Percentiles rank a stretch among this genome's conserved stretches.
These are phyloP conservation scores for Lepidurus apus DNA, from an alignment of 1,140 invertebrate genomes.

Conservation along the genomic window DNA sequence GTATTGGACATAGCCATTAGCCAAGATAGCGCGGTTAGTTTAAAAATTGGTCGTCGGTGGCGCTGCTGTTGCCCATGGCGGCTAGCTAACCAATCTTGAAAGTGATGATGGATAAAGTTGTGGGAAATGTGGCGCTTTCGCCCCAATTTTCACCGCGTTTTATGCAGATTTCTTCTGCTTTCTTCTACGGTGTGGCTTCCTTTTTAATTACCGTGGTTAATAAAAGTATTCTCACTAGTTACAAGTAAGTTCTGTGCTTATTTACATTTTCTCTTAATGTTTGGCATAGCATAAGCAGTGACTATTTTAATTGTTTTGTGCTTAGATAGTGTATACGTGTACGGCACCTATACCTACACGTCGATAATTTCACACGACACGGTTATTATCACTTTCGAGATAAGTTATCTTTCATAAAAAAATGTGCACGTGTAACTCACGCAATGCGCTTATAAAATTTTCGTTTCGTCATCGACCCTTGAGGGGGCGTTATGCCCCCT, in stretches of 20 bases:
- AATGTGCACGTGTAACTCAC: too few relatives aligned
- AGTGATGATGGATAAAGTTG: background rate
- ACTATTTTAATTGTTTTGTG: too few relatives aligned
- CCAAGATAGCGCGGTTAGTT: background rate
- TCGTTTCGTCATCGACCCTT: too few relatives aligned
- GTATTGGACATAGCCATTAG: background rate
- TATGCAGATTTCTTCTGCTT: constrained; percentile 53
- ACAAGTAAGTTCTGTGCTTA: constrained; percentile 45
- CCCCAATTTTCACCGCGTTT: constrained; percentile 30
- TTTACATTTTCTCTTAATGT: background rate
- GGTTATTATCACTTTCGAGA: too few relatives aligned
- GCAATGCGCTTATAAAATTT: too few relatives aligned
- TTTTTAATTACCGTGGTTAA: constrained; percentile 95
- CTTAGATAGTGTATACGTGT: too few relatives aligned
- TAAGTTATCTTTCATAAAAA: too few relatives aligned
- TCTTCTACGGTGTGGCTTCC: constrained; percentile 82
- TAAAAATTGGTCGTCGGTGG: background rate
- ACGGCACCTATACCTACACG: too few relatives aligned
- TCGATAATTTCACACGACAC: too few relatives aligned
- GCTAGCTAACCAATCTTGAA: background rate
- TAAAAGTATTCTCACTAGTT: constrained; percentile 85
- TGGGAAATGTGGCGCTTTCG: constrained; percentile 22
- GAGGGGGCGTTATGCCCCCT: too few relatives aligned
- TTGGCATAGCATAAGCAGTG: too few relatives aligned
- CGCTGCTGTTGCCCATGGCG: background rate